Evolutionary conservation across 2,888 invertebrate genomes (phyloP), one percentile per base, ranked within the genome.

Genomic region (Hypercompe scribonia): DNA sequence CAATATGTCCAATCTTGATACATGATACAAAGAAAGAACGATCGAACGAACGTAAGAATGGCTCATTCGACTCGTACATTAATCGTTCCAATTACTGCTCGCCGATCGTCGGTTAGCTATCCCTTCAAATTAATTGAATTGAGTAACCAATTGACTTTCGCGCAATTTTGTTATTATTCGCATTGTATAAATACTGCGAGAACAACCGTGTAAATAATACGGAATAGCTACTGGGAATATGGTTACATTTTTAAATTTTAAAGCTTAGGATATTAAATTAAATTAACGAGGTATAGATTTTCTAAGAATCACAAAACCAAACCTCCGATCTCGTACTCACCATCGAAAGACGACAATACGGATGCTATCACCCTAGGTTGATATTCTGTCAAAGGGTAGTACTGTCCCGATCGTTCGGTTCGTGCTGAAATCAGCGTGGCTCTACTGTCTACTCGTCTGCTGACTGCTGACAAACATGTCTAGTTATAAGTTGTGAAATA

Each of bases 71-170:
- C 87, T 82, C 79, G 83, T 77, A 85, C 93, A 93, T 93, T 92
- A 91, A 92, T 94, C 92, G 91, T 91, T 85, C 91, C 93, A 94
- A 94, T 94, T 94, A 94, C 89, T 87, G 87, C 81, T 83, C 86
- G 86, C 81, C 85, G 87, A 87, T 89, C 87, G 89, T 87, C 88
- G 88, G 89, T 86, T 28, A 89, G 90, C 89, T 88, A 91, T 91
- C 87, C 87, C 84, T 89, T 92, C 90, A 91, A 94, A 94, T 94
- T 94, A 94, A 94, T 93, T 92, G 90, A 91, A 93, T 92, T 93
- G 93, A 94, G 94, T 92, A 92, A 92, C 92, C 94, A 93, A 95
- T 94, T 94, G 90, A 90, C 90, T 93, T 91, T 89, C 88, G 89
- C 84, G 88, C 89, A 89, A 90, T 91, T 91, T 81, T 83, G 89